Evolutionary conservation across 2,888 invertebrate genomes (phyloP), one percentile per base, ranked within the genome.

Genomic region (Cybosia mesomella): DNA sequence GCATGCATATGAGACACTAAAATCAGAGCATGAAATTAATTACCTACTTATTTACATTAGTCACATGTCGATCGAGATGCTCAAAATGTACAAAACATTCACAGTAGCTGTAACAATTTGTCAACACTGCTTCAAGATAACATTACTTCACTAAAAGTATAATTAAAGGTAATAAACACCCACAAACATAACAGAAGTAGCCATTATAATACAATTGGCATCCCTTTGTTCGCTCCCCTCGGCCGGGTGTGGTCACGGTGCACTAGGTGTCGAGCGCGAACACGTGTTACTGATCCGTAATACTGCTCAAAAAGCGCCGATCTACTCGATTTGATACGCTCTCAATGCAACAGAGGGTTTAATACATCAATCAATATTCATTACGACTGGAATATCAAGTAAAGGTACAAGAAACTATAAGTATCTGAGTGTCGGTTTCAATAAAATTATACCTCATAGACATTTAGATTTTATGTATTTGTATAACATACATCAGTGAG

Each of bases 271-370:
- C 81, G 91, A 73, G 69, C 79, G 62, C 57, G 77, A 93, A 92
- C 94, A 94, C 94, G 94, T 94, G 94, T 92, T 92, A 84, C 84
- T 82, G 87, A 89, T 90, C 89, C 89, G 87, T 85, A 86, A 89
- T 73, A 71, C 64, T 69, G 76, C 61, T 77, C 79, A 72, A 71
- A 72, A 77, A 87, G 86, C 81, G 80, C 81, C 88, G 89, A 91
- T 91, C 87, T 89, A 86, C 83, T 87, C 88, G 81, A 93, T 94
- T 93, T 82, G 93, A 86, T 86, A 88, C 90, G 91, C 89, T 86
- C 79, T 75, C 84, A 82, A 87, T 84, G 80, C 82, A 89, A 90
- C 86, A 79, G 83, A 83, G 87, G 87, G 86, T 83, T 83, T 67
- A 59, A 71, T 65, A 80, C 76, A 78, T 77, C 82, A 82, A 89